Evolutionary conservation across 1,140 invertebrate species (phyloP).

Genomic region (Drosophila neocordata): DNA sequence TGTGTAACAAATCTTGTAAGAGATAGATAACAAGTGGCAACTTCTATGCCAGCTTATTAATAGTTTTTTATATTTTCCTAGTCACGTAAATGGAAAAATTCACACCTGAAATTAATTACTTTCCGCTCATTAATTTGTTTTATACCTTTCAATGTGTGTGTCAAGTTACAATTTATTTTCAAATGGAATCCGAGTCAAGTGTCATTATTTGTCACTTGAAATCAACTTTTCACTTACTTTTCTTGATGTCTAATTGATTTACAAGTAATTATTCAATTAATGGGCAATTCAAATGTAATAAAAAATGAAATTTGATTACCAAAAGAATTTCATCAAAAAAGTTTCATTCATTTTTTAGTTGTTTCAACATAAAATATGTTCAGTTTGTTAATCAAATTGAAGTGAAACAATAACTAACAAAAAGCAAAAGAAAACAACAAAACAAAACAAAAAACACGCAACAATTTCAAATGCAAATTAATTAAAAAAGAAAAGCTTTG

Average conservation of each 20-base stretch:
- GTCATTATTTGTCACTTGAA: background rate
- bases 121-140: background rate
- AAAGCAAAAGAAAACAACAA: background rate
- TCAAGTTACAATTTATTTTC: background rate
- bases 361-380: constrained; percentile 15
- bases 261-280: background rate
- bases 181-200: background rate
- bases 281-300: background rate
- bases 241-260: background rate
- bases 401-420: constrained; percentile 38
- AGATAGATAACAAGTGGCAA: no score
- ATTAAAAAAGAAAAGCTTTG: constrained; percentile 41
- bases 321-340: background rate
- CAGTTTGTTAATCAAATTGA: constrained; percentile 45
- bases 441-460: constrained; percentile 32
- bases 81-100: no score
- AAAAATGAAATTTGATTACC: background rate
- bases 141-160: no score
- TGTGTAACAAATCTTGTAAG: no score
- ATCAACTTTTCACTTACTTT: background rate
- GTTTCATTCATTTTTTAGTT: background rate
- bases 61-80: no score
- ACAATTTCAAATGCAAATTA: constrained; percentile 60
- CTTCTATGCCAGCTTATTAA: no score
- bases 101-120: no score